Base-by-base conservation (phyloP, 2,797 vertebrate genomes). In the Caiman crocodilus region DNA sequence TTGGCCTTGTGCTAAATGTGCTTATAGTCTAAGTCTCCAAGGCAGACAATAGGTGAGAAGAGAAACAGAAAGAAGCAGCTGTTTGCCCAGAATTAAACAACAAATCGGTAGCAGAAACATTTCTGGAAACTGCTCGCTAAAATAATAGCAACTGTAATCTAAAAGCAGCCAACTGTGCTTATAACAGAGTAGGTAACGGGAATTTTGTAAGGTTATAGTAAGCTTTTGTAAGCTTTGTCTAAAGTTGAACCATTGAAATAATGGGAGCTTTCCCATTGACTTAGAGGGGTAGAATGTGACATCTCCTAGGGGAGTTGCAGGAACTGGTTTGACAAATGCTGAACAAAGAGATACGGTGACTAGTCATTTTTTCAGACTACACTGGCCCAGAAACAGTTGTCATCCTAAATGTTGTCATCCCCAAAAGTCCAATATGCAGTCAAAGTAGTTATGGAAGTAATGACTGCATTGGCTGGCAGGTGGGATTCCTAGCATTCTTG, bases 191-290 rank as follows among this genome's bases (percentile, higher is more conserved):
- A 50, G 17, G 26, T 50, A 67, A 67, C 7, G 11, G 28, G 35
- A 71, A 77, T 0, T 50, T 0, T 0, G 1, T 5, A 2, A 21
- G 12, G 21, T 35, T 32, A 1, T 69, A 69, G 32, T 1, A 4
- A 55, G 12, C 4, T 35, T 35, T 35, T 35, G 35, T 35, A 35
- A 35, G 35, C 35, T 35, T 50, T 50, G 42, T 50, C 42, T 50
- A 50, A 50, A 50, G 42, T 10, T 50, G 42, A 50, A 11, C 42
- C 42, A 50, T 11, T 67, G n/a, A n/a, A 32, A 30, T 30, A 67
- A 32, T 20, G 59, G 21, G 5, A 79, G 5, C 55, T 56, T 60
- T 3, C 50, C 71, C 59, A 9, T 30, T 13, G 2, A 8, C 16
- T 23, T 12, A 50, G 4, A 28, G 9, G 4, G 2, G 35, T 42